A percentile compares a stretch with the other conserved stretches of the same genome.
phyloP scores from a whole-genome alignment of 2,888 invertebrate species.

The Cerceris ruficornis region DNA sequence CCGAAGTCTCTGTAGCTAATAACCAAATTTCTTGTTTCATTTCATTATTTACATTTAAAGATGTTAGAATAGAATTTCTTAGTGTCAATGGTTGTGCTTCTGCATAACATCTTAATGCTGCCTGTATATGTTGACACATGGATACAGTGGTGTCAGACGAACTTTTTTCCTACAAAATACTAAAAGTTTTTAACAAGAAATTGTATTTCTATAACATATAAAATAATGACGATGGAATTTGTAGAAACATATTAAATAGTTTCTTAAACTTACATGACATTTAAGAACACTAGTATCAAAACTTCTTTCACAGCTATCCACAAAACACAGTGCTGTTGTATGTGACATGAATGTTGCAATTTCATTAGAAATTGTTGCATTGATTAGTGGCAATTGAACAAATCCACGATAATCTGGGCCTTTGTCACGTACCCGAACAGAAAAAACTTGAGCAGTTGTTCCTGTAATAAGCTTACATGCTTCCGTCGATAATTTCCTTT shows the following conservation, averaged over 20 bases:
- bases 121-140: slow-evolving; percentile 86
- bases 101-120: slow-evolving; percentile 85
- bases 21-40: slow-evolving; percentile 85
- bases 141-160: slow-evolving; percentile 65
- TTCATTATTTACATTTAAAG: slow-evolving; percentile 84
- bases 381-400: slow-evolving; percentile 83
- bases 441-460: slow-evolving; percentile 85
- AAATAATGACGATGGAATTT: neutral
- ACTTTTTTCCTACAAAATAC: slow-evolving; percentile 74
- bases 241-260: neutral
- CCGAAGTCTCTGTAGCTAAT: slow-evolving; percentile 84
- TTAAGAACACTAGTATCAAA: slow-evolving; percentile 84
- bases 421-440: slow-evolving; percentile 87
- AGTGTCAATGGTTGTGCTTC: slow-evolving; percentile 85
- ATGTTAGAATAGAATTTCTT: slow-evolving; percentile 85
- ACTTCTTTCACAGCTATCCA: slow-evolving; percentile 84
- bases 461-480: slow-evolving; percentile 86
- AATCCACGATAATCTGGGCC: slow-evolving; percentile 89
- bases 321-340: slow-evolving; percentile 83
- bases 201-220: neutral
- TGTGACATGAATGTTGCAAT: slow-evolving; percentile 79
- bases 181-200: neutral
- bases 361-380: slow-evolving; percentile 78
- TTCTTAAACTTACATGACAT: slow-evolving; percentile 81
- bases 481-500: slow-evolving; percentile 84